Conservation (phyloP, 2,888 invertebrate species). For the Chorisops tibialis region DNA sequence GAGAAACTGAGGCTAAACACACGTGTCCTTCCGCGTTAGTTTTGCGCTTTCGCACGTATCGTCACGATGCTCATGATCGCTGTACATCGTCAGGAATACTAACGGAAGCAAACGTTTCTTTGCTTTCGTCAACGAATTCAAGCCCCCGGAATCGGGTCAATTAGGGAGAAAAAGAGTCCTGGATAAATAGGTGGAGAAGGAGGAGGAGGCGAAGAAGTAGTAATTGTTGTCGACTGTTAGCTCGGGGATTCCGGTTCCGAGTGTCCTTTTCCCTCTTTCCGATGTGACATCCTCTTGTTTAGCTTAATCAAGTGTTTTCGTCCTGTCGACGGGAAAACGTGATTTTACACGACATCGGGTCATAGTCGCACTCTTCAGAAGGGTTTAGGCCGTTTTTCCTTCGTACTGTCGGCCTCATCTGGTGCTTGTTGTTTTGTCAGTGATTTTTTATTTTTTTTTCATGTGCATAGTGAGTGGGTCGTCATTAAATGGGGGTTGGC, state of each 20-base stretch:
- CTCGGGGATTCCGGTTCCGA: not conserved
- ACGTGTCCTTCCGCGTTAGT: slow-evolving; percentile 10
- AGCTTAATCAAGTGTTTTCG: slow-evolving; percentile 25
- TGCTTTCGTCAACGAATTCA: not conserved
- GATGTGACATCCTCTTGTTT: slow-evolving; percentile 24
- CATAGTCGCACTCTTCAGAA: slow-evolving; percentile 17
- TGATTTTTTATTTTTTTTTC: no score
- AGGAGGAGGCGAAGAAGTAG: no score
- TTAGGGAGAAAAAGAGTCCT: slow-evolving; percentile 1
- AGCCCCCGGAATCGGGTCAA: slow-evolving; percentile 8
- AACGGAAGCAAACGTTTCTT: not conserved
- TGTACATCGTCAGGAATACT: not conserved
- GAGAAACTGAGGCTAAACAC: slow-evolving; percentile 19
- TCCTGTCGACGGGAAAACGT: slow-evolving; percentile 24
- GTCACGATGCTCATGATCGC: not conserved
- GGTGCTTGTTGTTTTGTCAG: slow-evolving; percentile 19
- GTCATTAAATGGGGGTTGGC: not conserved
- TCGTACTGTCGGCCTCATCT: slow-evolving; percentile 1
- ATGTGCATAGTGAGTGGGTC: slow-evolving; percentile 3
- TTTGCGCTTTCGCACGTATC: slow-evolving; percentile 11
- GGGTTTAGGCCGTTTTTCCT: slow-evolving; percentile 1
- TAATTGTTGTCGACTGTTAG: not conserved
- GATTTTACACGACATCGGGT: slow-evolving; percentile 19
- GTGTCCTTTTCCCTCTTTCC: slow-evolving; percentile 16
- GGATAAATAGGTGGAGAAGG: not conserved